Evolutionary conservation across 2,888 invertebrate genomes (phyloP), one percentile per base, ranked within the genome.

Genomic region (Leptinotarsa juncta): DNA sequence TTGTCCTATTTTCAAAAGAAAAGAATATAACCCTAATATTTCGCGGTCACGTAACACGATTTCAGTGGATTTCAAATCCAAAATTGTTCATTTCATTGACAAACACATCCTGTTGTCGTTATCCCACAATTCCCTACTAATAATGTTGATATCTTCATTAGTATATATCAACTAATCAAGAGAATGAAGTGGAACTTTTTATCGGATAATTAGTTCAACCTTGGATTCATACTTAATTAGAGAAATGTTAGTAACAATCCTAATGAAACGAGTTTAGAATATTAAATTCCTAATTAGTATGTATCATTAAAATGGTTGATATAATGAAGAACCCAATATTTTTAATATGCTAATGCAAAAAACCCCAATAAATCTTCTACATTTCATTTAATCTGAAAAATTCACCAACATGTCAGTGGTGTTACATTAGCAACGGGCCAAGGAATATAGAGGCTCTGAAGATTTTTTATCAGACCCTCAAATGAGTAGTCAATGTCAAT

Each of bases 211-310:
- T 62, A 62, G 62, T 62, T 62, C 62, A 62, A 42, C 62, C 62
- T 62, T 62, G 62, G 62, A 26, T 62, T 62, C 62, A 42, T 62
- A 62, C 62, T 62, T 62, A 62, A 62, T 62, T 62, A n/a, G n/a
- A 62, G 42, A 32, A 62, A 62, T 62, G 42, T 5, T 62, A 62
- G 42, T n/a, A 62, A 42, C 62, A n/a, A 62, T 42, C 62, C n/a
- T 62, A n/a, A 62, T 62, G 42, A 74, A 74, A 68, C 68, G 50
- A 67, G 67, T 70, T 65, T 20, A 50, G 74, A 74, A 74, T 74
- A 74, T 68, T 57, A 51, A 74, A 74, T 74, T 65, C 65, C 71
- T 57, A 74, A 74, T 74, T 74, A 74, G 71, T 68, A 71, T 71
- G 71, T 51, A 71, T 71, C 71, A 74, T 74, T 74, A 74, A 74